Base-by-base conservation (phyloP, 2,113 vertebrate genomes). In the Cochlearius cochlearius region DNA sequence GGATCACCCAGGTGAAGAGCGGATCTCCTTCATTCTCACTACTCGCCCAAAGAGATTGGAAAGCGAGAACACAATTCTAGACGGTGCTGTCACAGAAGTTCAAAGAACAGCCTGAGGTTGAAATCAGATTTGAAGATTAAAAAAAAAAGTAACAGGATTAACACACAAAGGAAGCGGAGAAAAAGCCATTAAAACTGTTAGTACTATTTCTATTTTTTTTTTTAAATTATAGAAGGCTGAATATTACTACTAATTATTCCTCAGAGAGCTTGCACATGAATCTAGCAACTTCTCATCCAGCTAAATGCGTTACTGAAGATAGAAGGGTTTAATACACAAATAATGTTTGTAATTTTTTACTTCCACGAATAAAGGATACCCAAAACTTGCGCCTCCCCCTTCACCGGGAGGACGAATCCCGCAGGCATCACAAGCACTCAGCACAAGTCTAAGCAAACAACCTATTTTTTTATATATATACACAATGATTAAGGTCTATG, bases 81-180 rank as follows among this genome's bases (percentile, higher is more conserved):
- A 64, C 14, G 15, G 58, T 0, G 3, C 39, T 75, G 45, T 41
- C 45, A 53, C 43, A 43, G 43, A 95, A 79, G 39, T 67, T 67
- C 58, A 76, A 41, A 71, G 23, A 90, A 62, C 45, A 90, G 63
- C 53, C 62, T 17, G 39, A 90, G 34, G 52, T 1, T 87, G 66
- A 64, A 69, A 92, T 29, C 17, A 55, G 56, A 85, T 71, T 60
- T 49, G 19, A 84, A 72, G 36, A 56, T 50, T 39, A 38, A 60
- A 62, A 53, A 55, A 53, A 75, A 80, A 88, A 66, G 50, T 41
- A 66, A 84, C 32, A 50, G 62, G 41, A 94, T 71, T 81, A 87
- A 72, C 15, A 72, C 29, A 79, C 15, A 87, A 67, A 67, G 26
- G 29, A 73, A 82, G 17, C 6, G 6, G 47, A 62, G 14, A 73